Conservation (phyloP, 2,888 invertebrate genomes). For the Clepsis dumicolana region DNA sequence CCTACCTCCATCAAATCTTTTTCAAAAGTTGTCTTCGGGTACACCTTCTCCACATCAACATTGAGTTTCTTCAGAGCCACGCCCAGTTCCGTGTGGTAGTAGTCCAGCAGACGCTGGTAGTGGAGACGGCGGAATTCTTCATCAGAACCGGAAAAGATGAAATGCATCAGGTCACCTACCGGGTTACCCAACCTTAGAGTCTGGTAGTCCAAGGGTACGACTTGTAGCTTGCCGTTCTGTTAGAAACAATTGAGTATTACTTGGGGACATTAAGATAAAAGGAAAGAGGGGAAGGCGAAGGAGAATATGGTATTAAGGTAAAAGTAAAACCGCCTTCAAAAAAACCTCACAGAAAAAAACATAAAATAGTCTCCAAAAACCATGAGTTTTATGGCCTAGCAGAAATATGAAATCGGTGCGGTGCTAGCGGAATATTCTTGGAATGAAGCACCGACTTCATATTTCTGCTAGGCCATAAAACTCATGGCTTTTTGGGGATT, state of each 20-base stretch:
- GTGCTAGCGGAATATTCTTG: no score
- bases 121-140: conserved; percentile 39
- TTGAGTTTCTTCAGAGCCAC: conserved; percentile 5
- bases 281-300: no score
- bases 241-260: conserved; percentile 9
- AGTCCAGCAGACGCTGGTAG: conserved; percentile 35
- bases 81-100: conserved; percentile 31
- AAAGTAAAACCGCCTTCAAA: no score
- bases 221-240: conserved; percentile 40
- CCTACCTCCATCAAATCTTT: conserved; percentile 21
- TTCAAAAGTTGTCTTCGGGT: conserved; percentile 17
- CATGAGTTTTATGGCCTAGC: no score
- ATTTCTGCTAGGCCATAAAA: no score
- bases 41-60: conserved; percentile 13
- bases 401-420: no score
- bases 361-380: no score
- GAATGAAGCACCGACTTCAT: no score
- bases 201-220: conserved; percentile 42
- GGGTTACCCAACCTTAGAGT: conserved; percentile 34
- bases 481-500: no score
- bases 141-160: conserved; percentile 43
- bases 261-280: not conserved
- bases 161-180: conserved; percentile 36
- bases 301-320: no score
- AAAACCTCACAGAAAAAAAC: no score